Base-by-base conservation (phyloP, 2,113 vertebrate genomes). In the Corydoras maculifer region DNA sequence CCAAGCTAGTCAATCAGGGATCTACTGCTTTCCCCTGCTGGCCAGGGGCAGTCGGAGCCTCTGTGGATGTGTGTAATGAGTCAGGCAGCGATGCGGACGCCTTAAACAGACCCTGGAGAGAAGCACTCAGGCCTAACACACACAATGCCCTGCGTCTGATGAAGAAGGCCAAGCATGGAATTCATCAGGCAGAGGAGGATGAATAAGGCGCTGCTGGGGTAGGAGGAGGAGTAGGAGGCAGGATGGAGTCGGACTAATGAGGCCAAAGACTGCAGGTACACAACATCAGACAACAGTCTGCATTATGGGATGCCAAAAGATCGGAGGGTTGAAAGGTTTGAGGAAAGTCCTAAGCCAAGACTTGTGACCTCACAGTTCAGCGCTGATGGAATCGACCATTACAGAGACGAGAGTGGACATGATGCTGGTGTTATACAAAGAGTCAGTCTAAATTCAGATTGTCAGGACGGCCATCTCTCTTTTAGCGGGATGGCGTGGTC, bases 101-200 rank as follows among this genome's bases (percentile, higher is more conserved):
- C 75, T 75, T 86, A 85, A 87, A 86, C 80, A 79, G 80, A 81
- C 84, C 81, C 79, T 69, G 48, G 81, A 78, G 84, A 86, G 73
- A 11, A 51, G 79, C 15, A 55, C 50, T 70, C 48, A 51, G 78
- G 75, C 77, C 78, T 79, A 69, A 77, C 74, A 82, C 76, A 82
- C 79, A 84, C 76, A 70, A 55, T 50, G 60, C 64, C 31, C 62
- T 53, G 5, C 25, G 76, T 82, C 58, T 73, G 81, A 85, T 85
- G 80, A 85, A 81, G 70, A 71, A 77, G 77, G 67, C 79, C 78
- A 67, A 75, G 43, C 65, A 65, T 78, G 75, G 72, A 73, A 79
- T 53, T 48, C 65, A 78, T 79, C 75, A 63, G 63, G 67, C 55
- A 66, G 43, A 69, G 78, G 75, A 68, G 67, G 65, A 57, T 61